phyloP scores from a whole-genome alignment of 2,113 vertebrate species.

The Monopterus albus region DNA sequence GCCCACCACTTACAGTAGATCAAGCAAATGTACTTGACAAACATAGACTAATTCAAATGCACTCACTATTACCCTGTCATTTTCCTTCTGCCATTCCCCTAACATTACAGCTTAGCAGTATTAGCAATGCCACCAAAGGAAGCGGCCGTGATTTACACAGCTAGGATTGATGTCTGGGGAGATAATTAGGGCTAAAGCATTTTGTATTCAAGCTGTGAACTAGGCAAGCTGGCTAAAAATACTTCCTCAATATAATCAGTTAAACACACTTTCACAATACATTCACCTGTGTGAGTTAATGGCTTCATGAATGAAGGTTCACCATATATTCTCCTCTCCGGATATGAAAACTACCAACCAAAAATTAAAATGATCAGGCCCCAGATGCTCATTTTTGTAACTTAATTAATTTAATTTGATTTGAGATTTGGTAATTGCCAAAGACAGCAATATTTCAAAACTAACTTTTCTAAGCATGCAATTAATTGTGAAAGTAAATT shows the following conservation, averaged over 20 bases:
- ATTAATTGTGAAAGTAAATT: no score
- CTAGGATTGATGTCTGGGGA: conserved; percentile 27
- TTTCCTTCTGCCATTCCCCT: conserved; percentile 1
- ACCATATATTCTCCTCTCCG: no score
- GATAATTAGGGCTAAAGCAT: conserved; percentile 33
- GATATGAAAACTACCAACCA: no score
- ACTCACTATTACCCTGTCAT: conserved; percentile 13
- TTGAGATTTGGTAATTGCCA: no score
- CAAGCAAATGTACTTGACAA: neutral
- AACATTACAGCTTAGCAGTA: conserved; percentile 25
- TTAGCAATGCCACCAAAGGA: conserved; percentile 33
- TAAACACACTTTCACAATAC: neutral
- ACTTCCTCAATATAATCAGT: conserved; percentile 26
- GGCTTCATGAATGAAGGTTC: neutral
- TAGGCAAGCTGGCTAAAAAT: conserved; percentile 32
- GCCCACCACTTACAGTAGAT: neutral
- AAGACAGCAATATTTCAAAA: no score
- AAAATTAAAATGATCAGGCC: no score
- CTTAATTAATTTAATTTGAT: no score
- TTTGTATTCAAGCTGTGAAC: conserved; percentile 49
- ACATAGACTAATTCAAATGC: conserved; percentile 29
- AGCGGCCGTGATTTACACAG: conserved; percentile 36
- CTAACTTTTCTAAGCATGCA: no score
- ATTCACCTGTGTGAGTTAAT: neutral
- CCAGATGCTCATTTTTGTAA: no score